Evolutionary conservation across 2,113 vertebrate genomes (phyloP).

Genomic region (Antidorcas marsupialis): DNA sequence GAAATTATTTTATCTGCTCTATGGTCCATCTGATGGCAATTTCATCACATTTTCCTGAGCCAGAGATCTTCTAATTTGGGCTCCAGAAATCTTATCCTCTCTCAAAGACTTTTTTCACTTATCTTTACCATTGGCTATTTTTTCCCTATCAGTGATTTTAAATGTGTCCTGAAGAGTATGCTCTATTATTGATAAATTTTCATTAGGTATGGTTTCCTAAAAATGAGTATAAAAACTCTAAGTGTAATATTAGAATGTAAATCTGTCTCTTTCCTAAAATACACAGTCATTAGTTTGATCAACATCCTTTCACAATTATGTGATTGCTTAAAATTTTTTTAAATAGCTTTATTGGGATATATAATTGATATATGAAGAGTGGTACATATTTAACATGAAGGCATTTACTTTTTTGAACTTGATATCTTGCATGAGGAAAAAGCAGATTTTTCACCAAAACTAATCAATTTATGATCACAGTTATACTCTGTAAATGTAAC

Average conservation of each 20-base stretch:
- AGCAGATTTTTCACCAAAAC: not conserved
- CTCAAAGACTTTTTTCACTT: slow-evolving; percentile 3
- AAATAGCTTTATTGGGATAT: not conserved
- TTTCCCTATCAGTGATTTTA: not conserved
- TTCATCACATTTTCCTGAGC: not conserved
- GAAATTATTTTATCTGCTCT: not conserved
- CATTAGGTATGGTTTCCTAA: not conserved
- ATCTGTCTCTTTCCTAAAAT: not conserved
- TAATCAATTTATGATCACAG: not conserved
- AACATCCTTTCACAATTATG: not conserved
- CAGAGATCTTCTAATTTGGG: not conserved
- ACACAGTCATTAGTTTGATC: not conserved
- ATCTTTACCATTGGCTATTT: not conserved
- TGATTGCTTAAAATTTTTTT: not conserved
- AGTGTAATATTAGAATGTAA: not conserved
- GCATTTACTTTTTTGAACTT: slow-evolving; percentile 5
- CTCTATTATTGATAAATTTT: not conserved
- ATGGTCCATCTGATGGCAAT: not conserved
- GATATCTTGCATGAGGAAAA: not conserved
- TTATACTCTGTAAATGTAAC: not conserved
- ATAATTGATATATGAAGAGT: not conserved
- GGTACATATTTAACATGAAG: not conserved
- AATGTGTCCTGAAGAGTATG: not conserved
- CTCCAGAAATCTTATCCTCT: not conserved
- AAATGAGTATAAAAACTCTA: not conserved